Evolutionary conservation across 2,888 invertebrate genomes (phyloP).

Genomic region (Acleris cristana): DNA sequence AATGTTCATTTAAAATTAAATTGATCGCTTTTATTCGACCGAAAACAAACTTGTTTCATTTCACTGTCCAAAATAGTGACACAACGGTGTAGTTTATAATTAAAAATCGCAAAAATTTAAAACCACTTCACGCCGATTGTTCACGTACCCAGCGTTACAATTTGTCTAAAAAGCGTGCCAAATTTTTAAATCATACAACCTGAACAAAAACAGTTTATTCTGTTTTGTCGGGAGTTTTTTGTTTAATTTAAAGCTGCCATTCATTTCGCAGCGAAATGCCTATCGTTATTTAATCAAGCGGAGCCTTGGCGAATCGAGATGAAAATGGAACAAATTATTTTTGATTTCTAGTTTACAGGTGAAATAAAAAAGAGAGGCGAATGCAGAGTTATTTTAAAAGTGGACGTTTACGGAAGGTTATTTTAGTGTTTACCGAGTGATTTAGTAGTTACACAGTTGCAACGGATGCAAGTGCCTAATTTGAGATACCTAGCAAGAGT

Average conservation of each 20-base stretch:
- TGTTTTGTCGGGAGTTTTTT: neutral
- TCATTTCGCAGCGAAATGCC: slow-evolving; percentile 13
- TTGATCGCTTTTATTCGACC: neutral
- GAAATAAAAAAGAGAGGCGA: neutral
- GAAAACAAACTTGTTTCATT: neutral
- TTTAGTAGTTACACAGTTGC: too few relatives aligned
- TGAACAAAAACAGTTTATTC: slow-evolving; percentile 12
- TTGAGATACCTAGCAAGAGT: too few relatives aligned
- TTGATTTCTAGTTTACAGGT: slow-evolving; percentile 7
- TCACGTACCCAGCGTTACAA: slow-evolving; percentile 4
- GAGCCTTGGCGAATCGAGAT: slow-evolving; percentile 21
- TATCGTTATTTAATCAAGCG: slow-evolving; percentile 14
- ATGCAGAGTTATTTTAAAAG: too few relatives aligned
- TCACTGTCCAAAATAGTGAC: too few relatives aligned
- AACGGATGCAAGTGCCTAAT: too few relatives aligned
- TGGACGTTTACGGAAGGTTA: too few relatives aligned
- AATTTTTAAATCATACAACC: slow-evolving; percentile 17
- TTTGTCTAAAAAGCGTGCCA: slow-evolving; percentile 14
- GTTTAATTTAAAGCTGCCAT: slow-evolving; percentile 15
- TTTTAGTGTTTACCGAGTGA: too few relatives aligned
- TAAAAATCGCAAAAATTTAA: neutral
- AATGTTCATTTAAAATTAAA: neutral
- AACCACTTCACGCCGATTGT: slow-evolving; percentile 7
- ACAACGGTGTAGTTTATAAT: too few relatives aligned
- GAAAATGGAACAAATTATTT: slow-evolving; percentile 21